A percentile compares a stretch with the other conserved stretches of the same genome.
Evolutionary conservation across 2,113 vertebrate genomes (phyloP).

Genomic region (Atherinomorus stipes): DNA sequence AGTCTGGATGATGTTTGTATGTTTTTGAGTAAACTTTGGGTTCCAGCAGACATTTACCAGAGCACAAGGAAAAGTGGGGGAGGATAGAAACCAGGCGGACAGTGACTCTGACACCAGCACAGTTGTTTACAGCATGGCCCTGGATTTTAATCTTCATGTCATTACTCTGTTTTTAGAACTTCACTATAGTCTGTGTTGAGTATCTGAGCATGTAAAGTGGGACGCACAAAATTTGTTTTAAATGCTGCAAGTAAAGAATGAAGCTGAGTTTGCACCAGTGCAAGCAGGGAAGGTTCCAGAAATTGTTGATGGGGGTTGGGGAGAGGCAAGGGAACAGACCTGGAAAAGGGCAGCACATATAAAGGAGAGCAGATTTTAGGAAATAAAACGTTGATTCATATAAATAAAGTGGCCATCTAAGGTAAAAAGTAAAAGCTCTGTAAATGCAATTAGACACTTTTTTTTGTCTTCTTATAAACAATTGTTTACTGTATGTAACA

Average conservation of each 20-base stretch:
- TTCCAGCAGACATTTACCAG: conserved; percentile 52
- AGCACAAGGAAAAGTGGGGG: conserved; percentile 23
- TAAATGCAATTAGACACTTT: no score
- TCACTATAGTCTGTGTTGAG: neutral
- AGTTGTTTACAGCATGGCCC: conserved; percentile 18
- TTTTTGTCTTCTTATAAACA: no score
- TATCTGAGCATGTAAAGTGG: neutral
- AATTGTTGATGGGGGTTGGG: no score
- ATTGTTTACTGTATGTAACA: no score
- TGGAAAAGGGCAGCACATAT: no score
- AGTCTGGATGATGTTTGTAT: conserved; percentile 19
- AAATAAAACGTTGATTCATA: no score
- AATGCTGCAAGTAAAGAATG: neutral
- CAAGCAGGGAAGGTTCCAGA: no score
- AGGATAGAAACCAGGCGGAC: conserved; percentile 66
- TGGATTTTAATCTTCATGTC: conserved; percentile 14
- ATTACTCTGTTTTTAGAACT: conserved; percentile 38
- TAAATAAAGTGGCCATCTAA: no score
- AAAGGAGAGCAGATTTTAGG: no score
- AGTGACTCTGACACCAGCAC: conserved; percentile 55
- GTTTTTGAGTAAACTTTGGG: conserved; percentile 58
- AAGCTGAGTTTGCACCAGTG: no score
- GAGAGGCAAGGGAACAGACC: no score
- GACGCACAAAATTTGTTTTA: neutral
- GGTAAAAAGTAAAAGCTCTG: no score